These are phyloP conservation scores for Tromatobia lineatoria DNA, from an alignment of 2,888 invertebrate genomes.

Conservation along the genomic window DNA sequence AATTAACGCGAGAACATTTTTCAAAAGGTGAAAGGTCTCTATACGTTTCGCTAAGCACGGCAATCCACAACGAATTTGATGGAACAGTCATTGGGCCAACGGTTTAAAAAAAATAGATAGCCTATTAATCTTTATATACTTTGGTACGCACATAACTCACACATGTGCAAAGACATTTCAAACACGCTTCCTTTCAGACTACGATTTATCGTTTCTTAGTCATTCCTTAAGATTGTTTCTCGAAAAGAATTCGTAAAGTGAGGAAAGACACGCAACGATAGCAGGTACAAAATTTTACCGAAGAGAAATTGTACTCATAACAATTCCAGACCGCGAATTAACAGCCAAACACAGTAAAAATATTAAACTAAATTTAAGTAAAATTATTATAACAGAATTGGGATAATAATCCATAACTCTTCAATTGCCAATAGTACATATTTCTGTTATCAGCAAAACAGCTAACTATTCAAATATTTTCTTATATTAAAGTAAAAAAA, in stretches of 20 bases:
- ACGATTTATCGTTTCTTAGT: neutral
- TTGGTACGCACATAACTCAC: neutral
- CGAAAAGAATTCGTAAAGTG: neutral
- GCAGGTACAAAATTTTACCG: neutral
- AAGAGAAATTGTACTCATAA: neutral
- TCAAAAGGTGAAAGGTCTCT: slow-evolving; percentile 41
- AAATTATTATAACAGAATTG: neutral
- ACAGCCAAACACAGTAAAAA: neutral
- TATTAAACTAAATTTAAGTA: neutral
- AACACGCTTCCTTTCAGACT: neutral
- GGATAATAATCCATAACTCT: neutral
- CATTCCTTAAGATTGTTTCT: neutral
- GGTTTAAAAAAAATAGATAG: neutral
- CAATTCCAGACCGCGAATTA: neutral
- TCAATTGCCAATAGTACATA: no score
- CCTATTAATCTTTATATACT: neutral
- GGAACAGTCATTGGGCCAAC: slow-evolving; percentile 3
- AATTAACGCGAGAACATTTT: neutral
- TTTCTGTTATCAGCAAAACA: no score
- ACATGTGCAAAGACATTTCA: neutral
- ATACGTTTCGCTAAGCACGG: slow-evolving; percentile 1
- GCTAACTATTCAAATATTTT: no score
- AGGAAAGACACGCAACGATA: neutral
- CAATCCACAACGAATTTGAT: slow-evolving; percentile 4
- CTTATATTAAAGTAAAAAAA: no score